Evolutionary conservation across 2,797 vertebrate genomes (phyloP).

Genomic region (Pseudocheirus occidentalis): DNA sequence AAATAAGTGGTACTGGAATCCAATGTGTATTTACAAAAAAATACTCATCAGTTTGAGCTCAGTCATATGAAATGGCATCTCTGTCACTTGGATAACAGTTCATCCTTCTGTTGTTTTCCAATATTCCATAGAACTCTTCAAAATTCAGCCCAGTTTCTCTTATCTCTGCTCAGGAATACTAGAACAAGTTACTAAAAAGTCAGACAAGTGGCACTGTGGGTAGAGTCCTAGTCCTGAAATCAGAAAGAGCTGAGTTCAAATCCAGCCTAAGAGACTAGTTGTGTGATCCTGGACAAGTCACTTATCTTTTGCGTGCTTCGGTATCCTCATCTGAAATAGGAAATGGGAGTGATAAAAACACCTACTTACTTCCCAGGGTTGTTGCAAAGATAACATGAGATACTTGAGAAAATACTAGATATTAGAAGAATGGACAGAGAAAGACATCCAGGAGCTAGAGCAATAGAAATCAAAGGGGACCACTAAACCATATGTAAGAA

Average conservation of each 20-base stretch:
- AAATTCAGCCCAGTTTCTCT: not conserved
- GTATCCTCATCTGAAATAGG: not conserved
- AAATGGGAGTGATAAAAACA: not conserved
- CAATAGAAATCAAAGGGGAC: not conserved
- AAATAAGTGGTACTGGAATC: conserved; percentile 32
- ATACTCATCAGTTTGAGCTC: too few species aligned
- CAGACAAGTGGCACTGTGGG: not conserved
- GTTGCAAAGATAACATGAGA: not conserved
- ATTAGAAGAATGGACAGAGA: not conserved
- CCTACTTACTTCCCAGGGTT: not conserved
- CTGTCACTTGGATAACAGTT: not conserved
- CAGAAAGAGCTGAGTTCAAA: not conserved
- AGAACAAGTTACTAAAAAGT: not conserved
- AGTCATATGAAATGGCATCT: not conserved
- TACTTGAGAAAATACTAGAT: not conserved
- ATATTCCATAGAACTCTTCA: not conserved
- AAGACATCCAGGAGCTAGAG: not conserved
- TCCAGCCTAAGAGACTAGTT: not conserved
- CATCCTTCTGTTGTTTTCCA: not conserved
- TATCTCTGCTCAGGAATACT: not conserved
- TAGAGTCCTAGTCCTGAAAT: not conserved
- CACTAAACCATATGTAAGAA: not conserved
- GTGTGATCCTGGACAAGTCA: not conserved
- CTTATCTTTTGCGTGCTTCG: not conserved
- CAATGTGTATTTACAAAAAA: not conserved